phyloP scores from a whole-genome alignment of 2,797 vertebrate species.

The Anguilla obscura region DNA sequence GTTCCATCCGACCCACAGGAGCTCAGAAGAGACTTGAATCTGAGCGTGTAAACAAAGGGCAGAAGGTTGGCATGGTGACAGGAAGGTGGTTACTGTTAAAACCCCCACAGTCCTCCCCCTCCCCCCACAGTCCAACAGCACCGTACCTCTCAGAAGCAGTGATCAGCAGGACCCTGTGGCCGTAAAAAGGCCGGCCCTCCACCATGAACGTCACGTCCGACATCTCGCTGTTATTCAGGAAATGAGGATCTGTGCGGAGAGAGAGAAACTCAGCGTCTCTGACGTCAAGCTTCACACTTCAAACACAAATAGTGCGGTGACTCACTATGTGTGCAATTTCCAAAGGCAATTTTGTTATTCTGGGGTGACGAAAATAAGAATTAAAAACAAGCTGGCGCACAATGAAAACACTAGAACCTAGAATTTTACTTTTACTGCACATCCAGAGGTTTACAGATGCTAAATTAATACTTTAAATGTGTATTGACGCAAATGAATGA shows the following conservation, averaged over 20 bases:
- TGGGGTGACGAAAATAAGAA: not conserved
- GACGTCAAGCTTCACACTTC: not conserved
- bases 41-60: conserved; percentile 51
- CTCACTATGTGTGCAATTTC: not conserved
- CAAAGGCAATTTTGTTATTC: not conserved
- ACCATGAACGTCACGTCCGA: conserved; percentile 94
- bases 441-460: not conserved
- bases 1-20: conserved; percentile 75
- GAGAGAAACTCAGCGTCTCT: not conserved
- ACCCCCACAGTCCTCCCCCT: too few relatives aligned
- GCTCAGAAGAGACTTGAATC: conserved; percentile 89
- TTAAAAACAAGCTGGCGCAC: not conserved
- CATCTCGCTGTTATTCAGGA: conserved; percentile 97
- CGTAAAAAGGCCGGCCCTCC: conserved; percentile 93
- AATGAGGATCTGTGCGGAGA: conserved; percentile 84
- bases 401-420: not conserved
- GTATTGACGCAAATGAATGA: not conserved
- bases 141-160: conserved; percentile 89
- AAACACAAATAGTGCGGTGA: not conserved
- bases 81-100: too few relatives aligned
- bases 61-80: not conserved
- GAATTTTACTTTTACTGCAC: not conserved
- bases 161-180: conserved; percentile 92
- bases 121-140: not conserved
- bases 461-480: not conserved